Conservation (phyloP, 92 coral and sea anemone species). For the Virgularia gustaviana region DNA sequence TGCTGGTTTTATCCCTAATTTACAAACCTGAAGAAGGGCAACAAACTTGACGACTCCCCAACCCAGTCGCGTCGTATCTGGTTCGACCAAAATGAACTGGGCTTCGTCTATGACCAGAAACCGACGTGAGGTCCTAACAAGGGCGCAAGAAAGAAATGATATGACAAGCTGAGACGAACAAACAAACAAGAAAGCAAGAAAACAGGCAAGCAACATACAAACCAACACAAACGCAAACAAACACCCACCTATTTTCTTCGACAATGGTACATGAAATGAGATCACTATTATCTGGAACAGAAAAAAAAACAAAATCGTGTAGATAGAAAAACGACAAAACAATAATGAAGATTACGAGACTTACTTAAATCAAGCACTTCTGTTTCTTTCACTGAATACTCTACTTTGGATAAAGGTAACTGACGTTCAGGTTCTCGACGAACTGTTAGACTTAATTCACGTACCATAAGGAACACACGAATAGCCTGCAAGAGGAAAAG, state of each 20-base stretch:
- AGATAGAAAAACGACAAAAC: neutral
- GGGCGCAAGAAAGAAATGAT: no score
- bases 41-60: slow-evolving; percentile 99
- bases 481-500: slow-evolving; percentile 57
- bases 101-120: slow-evolving; percentile 98
- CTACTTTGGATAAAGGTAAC: slow-evolving; percentile 94
- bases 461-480: slow-evolving; percentile 90
- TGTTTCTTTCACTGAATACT: slow-evolving; percentile 85
- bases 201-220: neutral
- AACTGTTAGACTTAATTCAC: slow-evolving; percentile 81
- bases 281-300: slow-evolving; percentile 85
- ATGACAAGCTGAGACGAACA: no score
- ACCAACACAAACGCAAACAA: neutral
- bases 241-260: slow-evolving; percentile 85
- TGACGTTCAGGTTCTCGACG: slow-evolving; percentile 69
- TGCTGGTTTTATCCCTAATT: no score
- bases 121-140: slow-evolving; percentile 80
- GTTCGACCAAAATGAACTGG: slow-evolving; percentile 96
- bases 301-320: neutral
- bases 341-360: no score
- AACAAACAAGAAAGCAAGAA: no score
- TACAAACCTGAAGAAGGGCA: slow-evolving; percentile 81
- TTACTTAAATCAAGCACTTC: slow-evolving; percentile 94
- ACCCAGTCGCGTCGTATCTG: slow-evolving; percentile 94
- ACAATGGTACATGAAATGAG: slow-evolving; percentile 86